A percentile compares a stretch with the other conserved stretches of the same genome.
phyloP scores from a whole-genome alignment of 2,113 vertebrate genomes.

The Edolisoma coerulescens region DNA sequence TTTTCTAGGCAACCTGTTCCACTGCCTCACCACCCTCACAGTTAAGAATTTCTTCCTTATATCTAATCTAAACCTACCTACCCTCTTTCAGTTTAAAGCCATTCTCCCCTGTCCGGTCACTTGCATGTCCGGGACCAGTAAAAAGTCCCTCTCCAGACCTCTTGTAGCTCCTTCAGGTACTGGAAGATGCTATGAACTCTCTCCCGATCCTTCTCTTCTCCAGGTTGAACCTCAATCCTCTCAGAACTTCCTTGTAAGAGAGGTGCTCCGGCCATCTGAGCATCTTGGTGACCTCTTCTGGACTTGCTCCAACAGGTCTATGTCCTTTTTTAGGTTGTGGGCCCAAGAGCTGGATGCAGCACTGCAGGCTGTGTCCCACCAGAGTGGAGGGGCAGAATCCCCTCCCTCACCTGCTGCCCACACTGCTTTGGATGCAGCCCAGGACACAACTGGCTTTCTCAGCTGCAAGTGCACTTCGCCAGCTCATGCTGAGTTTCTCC shows the following conservation, averaged over 20 bases:
- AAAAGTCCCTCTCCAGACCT: background rate
- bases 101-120: background rate
- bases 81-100: background rate
- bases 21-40: background rate
- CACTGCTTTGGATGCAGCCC: background rate
- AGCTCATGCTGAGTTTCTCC: background rate
- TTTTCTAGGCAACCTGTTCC: background rate
- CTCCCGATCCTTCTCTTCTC: background rate
- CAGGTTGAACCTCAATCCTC: background rate
- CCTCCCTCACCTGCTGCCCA: background rate
- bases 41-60: background rate
- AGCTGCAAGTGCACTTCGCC: accelerated
- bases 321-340: background rate
- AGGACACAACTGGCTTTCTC: accelerated
- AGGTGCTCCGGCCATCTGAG: background rate
- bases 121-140: background rate
- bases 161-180: background rate
- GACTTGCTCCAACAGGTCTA: too few species aligned
- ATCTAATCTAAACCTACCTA: background rate
- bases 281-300: background rate
- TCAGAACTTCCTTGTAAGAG: background rate
- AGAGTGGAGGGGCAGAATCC: background rate
- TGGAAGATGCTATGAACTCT: background rate
- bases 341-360: background rate
- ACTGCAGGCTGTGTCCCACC: too few species aligned